Evolutionary conservation across 1,140 invertebrate genomes (phyloP).

Genomic region (Ruditapes philippinarum): DNA sequence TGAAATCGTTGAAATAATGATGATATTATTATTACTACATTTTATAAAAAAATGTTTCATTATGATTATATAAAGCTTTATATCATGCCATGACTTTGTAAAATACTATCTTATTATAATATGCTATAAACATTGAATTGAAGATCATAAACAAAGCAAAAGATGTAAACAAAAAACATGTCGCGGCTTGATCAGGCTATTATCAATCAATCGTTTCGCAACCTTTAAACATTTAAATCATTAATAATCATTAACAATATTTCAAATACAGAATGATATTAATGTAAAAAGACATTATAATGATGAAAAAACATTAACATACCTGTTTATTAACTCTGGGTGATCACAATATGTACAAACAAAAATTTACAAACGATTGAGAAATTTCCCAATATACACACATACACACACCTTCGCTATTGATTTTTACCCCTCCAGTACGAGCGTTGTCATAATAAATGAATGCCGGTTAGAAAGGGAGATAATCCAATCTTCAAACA

Average conservation of each 20-base stretch:
- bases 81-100: no score
- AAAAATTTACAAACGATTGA: background rate
- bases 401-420: constrained; percentile 18
- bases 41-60: no score
- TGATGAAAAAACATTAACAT: background rate
- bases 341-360: background rate
- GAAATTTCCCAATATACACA: constrained; percentile 23
- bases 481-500: background rate
- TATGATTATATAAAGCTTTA: no score
- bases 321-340: background rate
- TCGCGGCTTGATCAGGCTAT: background rate
- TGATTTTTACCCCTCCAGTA: background rate
- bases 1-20: no score
- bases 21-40: no score
- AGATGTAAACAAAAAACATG: constrained; percentile 5
- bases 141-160: no score
- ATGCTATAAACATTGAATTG: no score
- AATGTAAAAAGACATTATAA: no score
- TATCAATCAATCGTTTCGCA: background rate
- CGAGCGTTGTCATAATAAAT: background rate
- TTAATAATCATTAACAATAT: background rate
- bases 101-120: no score
- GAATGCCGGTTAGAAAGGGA: background rate
- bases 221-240: background rate
- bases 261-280: no score